These are phyloP conservation scores for Rhagoletis zephyria DNA, from an alignment of 1,140 invertebrate genomes.

Conservation along the genomic window DNA sequence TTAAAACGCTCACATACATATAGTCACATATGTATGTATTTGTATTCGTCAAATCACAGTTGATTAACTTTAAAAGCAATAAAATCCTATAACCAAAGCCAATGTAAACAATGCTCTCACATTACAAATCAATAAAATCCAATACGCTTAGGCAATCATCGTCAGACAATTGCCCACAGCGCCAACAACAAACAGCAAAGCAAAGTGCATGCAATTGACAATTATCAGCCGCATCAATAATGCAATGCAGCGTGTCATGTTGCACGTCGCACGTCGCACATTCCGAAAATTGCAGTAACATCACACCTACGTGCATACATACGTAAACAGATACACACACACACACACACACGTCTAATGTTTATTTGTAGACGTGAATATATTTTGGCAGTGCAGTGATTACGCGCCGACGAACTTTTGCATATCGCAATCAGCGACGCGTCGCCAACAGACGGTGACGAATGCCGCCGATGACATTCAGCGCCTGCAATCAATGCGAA, in stretches of 20 bases:
- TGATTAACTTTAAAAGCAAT: not conserved
- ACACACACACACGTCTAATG: not conserved
- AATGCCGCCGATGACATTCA: not conserved
- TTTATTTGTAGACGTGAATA: not conserved
- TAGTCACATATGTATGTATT: not conserved
- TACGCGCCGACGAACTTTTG: not conserved
- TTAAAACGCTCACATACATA: not conserved
- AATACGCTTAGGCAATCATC: not conserved
- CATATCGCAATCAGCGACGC: not conserved
- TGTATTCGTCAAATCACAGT: not conserved
- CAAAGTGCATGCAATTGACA: conserved; percentile 12
- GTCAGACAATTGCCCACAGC: not conserved
- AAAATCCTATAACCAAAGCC: not conserved
- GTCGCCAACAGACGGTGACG: not conserved
- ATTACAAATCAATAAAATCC: conserved; percentile 15
- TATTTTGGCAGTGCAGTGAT: conserved; percentile 16
- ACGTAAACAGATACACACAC: not conserved
- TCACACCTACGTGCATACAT: not conserved
- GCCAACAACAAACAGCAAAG: not conserved
- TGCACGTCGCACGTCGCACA: conserved; percentile 22
- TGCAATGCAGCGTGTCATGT: conserved; percentile 34
- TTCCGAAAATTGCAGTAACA: not conserved
- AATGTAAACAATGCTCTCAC: not conserved
- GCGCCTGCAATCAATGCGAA: not conserved
- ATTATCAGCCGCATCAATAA: conserved; percentile 19